Base-by-base conservation (phyloP, 2,888 invertebrate species). In the Ischnura elegans region DNA sequence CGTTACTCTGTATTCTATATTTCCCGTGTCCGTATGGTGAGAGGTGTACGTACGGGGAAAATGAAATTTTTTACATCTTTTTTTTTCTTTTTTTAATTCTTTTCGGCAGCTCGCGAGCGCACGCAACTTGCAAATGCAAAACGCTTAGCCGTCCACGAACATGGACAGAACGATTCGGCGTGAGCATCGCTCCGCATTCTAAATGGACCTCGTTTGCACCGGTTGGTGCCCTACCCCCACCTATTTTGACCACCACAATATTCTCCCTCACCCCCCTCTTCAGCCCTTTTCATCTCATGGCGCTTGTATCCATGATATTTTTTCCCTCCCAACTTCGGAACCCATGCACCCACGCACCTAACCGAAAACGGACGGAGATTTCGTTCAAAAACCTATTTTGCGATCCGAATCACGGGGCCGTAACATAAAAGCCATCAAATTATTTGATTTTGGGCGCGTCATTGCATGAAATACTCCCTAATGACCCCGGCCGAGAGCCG, bases 391-490 rank as follows among this genome's bases (percentile, higher is more conserved):
- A 90, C 90, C 90, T 90, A 90, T 90, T 90, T 90, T 90, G 90
- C n/a, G 90, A 90, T 90, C 90, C 90, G 43, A 90, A 90, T 90
- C 90, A 90, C 90, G 61, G 76, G n/a, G 90, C 90, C 90, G 47
- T 90, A 66, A 66, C 90, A 61, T 90, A 43, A 90, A 90, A 90
- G 90, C 90, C 90, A 90, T 90, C 90, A 90, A 90, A 90, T 90
- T 90, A 90, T 90, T 90, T 90, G 90, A 90, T 90, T 90, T 61
- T 16, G 36, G 90, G 42, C n/a, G 90, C 61, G 90, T 61, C 90
- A 66, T 90, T 66, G 90, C 90, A 90, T 90, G 90, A 90, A 90
- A 90, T 90, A 66, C 90, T 90, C 90, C 43, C 90, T 90, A 90
- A 90, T 90, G 90, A 90, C 90, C 61, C 66, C 55, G 13, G 43